Base-by-base conservation (phyloP, 1,140 invertebrate genomes). In the Pristionchus pacificus region DNA sequence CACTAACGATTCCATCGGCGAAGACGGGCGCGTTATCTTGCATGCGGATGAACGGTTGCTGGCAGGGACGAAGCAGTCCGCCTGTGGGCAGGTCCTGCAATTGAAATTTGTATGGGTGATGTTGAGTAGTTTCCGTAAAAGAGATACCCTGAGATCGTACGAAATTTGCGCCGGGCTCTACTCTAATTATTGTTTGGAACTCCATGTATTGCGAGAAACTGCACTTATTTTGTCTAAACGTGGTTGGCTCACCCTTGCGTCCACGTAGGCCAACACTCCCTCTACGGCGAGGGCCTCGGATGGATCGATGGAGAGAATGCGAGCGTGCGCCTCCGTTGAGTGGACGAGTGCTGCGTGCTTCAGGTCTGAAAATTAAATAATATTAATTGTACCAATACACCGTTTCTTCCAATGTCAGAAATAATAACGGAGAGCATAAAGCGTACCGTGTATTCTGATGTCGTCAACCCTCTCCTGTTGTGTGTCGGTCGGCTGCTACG, bases 271-370 rank as follows among this genome's bases (percentile, higher is more conserved):
- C 25, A 84, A 76, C 19, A 87, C 86, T 62, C 81, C 82, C 25
- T 72, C 60, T 3, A 77, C 13, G 13, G 60, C 57, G 24, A 82
- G 55, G 14, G 82, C 82, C 49, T 77, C 71, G 0, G 74, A 71
- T 13, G 72, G 3, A 70, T 83, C 85, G 15, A 84, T 68, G 1
- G 68, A 76, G 0, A 80, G 68, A 70, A 96, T 90, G 83, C 89
- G 90, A 1, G 93, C 93, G 83, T 91, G 89, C 1, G 92, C 87
- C 85, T 89, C 89, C 1, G 88, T 90, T 74, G 92, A 93, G 0
- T 91, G 79, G 0, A 95, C 90, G 3, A 92, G 85, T 0, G 88
- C 88, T 77, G 93, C 82, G 79, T 90, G 92, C 1, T 93, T 83
- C 84, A 93, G 91, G 29, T 89, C 77, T 78, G 30, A 68, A 77